A percentile compares a stretch with the other conserved stretches of the same genome.
Conservation (phyloP, 2,113 vertebrate genomes). For the Alethe diademata region DNA sequence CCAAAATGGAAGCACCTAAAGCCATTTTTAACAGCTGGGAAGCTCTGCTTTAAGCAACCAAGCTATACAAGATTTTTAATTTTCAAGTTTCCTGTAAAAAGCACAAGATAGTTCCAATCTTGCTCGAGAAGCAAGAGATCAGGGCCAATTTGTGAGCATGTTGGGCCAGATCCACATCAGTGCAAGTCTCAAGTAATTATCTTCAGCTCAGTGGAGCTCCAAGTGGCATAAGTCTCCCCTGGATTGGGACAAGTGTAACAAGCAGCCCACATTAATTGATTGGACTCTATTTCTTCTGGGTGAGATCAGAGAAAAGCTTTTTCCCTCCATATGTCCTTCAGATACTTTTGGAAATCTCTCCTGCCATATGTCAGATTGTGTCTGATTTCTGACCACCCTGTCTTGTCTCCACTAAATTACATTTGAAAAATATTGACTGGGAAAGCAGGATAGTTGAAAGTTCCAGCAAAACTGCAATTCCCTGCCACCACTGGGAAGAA, state of each 20-base stretch:
- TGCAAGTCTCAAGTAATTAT: not conserved
- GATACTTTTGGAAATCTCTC: not conserved
- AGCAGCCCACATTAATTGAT: not conserved
- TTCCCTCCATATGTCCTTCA: not conserved
- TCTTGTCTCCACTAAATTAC: not conserved
- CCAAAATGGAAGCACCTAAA: not conserved
- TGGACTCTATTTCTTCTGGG: not conserved
- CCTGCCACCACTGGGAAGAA: not conserved
- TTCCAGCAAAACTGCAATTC: not conserved
- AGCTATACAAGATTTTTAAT: not conserved
- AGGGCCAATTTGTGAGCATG: not conserved
- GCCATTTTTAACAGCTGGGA: not conserved
- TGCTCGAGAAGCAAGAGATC: not conserved
- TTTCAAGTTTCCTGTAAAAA: not conserved
- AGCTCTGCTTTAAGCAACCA: not conserved
- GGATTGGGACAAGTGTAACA: accelerated
- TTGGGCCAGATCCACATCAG: not conserved
- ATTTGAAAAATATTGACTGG: not conserved
- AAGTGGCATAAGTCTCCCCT: not conserved
- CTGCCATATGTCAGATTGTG: not conserved
- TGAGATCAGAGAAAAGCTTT: not conserved
- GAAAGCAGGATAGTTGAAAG: not conserved
- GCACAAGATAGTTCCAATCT: not conserved
- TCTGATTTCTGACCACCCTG: not conserved
- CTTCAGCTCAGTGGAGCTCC: not conserved